These are phyloP conservation scores for Sympetrum striolatum DNA, from an alignment of 2,888 invertebrate species.

Conservation along the genomic window DNA sequence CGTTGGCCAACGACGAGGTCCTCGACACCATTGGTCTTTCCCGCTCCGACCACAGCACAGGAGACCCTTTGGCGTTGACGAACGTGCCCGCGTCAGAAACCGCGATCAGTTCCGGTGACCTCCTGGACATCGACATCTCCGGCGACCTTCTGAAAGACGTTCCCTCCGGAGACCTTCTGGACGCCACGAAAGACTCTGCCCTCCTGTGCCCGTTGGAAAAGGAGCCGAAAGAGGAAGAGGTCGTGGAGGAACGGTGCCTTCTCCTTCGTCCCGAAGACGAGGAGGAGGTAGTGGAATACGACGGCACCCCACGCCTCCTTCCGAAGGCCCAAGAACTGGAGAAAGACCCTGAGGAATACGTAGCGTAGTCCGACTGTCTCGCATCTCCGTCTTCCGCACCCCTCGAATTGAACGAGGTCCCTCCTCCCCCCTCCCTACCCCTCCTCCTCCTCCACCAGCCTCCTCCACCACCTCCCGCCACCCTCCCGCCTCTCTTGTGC, in stretches of 20 bases:
- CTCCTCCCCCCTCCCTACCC: neutral
- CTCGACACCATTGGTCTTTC: neutral
- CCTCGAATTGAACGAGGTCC: neutral
- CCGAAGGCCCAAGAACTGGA: slow-evolving; percentile 33
- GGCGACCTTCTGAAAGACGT: neutral
- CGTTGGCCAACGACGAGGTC: slow-evolving; percentile 9
- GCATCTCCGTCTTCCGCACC: slow-evolving; percentile 7
- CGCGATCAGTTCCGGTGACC: neutral
- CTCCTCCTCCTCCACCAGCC: slow-evolving; percentile 14
- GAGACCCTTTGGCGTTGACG: neutral
- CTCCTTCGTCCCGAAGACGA: neutral
- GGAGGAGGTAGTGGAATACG: slow-evolving; percentile 2
- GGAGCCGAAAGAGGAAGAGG: slow-evolving; percentile 6
- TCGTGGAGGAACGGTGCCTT: slow-evolving; percentile 10
- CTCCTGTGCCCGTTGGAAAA: slow-evolving; percentile 7
- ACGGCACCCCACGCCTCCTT: neutral
- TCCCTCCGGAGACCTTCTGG: neutral
- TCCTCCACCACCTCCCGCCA: neutral
- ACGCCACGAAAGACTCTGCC: slow-evolving; percentile 13
- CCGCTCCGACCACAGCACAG: neutral
- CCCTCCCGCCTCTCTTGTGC: neutral
- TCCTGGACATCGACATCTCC: neutral
- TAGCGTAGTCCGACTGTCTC: slow-evolving; percentile 14
- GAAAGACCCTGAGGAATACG: slow-evolving; percentile 18
- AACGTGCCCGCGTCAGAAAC: neutral